phyloP scores from a whole-genome alignment of 2,797 vertebrate species.

The Pachyuromys duprasi region DNA sequence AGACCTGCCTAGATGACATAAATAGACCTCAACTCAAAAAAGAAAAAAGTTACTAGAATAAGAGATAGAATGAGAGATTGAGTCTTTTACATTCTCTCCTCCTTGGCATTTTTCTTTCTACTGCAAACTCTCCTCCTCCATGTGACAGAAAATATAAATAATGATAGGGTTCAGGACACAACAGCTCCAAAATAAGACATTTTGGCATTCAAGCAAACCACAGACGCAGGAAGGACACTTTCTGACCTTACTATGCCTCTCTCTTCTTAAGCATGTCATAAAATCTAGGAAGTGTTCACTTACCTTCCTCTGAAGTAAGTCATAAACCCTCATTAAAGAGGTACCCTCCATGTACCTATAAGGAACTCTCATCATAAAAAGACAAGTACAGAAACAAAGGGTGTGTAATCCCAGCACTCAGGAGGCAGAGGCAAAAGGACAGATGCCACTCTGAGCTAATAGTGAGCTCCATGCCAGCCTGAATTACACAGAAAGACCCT shows the following conservation, averaged over 20 bases:
- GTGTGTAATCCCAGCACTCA: background rate
- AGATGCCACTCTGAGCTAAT: background rate
- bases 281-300: background rate
- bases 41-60: constrained; percentile 17
- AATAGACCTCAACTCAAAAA: background rate
- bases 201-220: constrained; percentile 48
- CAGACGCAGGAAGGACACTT: constrained; percentile 25
- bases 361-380: background rate
- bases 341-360: background rate
- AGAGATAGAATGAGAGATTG: background rate
- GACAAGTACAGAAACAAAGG: background rate
- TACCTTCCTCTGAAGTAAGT: background rate
- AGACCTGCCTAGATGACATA: background rate
- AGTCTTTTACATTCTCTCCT: constrained; percentile 25
- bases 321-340: constrained; percentile 24
- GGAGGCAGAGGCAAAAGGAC: background rate
- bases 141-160: constrained; percentile 50
- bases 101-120: constrained; percentile 52
- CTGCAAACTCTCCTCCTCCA: constrained; percentile 45
- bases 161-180: constrained; percentile 24
- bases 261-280: constrained; percentile 17
- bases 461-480: background rate
- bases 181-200: background rate
- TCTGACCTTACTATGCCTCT: background rate
- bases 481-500: background rate